Conservation (phyloP, 2,888 invertebrate genomes). For the Acleris emargana region DNA sequence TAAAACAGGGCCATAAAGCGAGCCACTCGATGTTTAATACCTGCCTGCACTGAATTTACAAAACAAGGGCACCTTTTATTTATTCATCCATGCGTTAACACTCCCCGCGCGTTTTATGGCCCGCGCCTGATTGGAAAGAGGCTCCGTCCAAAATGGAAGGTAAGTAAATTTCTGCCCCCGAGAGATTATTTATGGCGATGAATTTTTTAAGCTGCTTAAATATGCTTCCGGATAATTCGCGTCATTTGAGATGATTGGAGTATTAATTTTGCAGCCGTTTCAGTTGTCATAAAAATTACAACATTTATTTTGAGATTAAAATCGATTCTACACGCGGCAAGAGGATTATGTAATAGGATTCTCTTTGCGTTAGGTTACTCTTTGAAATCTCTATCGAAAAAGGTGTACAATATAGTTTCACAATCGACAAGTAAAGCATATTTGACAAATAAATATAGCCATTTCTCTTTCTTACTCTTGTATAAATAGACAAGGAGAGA, state of each 20-base stretch:
- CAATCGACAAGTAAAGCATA: too few species aligned
- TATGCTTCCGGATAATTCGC: slow-evolving; percentile 2
- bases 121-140: slow-evolving; percentile 15
- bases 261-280: not conserved
- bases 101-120: slow-evolving; percentile 15
- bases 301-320: too few species aligned
- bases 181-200: slow-evolving; percentile 16
- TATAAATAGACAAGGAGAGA: too few species aligned
- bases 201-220: slow-evolving; percentile 4
- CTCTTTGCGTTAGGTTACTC: too few species aligned
- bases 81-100: slow-evolving; percentile 16
- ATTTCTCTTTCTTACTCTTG: too few species aligned
- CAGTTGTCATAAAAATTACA: not conserved
- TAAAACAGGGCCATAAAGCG: slow-evolving; percentile 10
- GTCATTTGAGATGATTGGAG: slow-evolving; percentile 1
- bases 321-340: too few species aligned
- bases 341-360: too few species aligned
- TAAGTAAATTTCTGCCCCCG: slow-evolving; percentile 14
- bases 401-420: too few species aligned
- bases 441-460: too few species aligned
- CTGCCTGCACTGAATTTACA: slow-evolving; percentile 14
- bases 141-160: slow-evolving; percentile 10
- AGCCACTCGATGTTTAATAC: slow-evolving; percentile 21
- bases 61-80: slow-evolving; percentile 11
- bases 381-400: too few species aligned